Evolutionary conservation across 2,888 invertebrate genomes (phyloP).

Genomic region (Eretmocerus hayati): DNA sequence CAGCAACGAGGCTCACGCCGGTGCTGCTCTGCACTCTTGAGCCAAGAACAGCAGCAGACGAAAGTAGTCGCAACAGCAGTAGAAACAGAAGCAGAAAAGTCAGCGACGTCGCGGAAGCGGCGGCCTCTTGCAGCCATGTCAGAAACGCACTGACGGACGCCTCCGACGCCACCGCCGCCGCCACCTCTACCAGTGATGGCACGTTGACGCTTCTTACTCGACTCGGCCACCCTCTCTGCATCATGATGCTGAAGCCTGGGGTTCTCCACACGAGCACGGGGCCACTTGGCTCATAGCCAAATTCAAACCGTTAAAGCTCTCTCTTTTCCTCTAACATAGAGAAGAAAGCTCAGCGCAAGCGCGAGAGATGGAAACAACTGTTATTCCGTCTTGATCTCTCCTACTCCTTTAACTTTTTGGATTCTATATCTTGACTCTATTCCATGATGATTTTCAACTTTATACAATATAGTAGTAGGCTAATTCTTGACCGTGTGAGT

Average conservation of each 20-base stretch:
- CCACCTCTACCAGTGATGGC: too few species aligned
- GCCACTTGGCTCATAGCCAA: slow-evolving; percentile 32
- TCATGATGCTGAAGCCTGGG: too few species aligned
- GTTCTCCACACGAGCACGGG: too few species aligned
- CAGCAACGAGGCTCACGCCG: too few species aligned
- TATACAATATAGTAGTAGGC: too few species aligned
- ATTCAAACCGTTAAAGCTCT: slow-evolving; percentile 28
- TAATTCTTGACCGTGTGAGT: too few species aligned
- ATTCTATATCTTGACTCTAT: too few species aligned
- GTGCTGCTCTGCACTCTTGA: too few species aligned
- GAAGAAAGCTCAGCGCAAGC: slow-evolving; percentile 4
- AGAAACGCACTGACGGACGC: slow-evolving; percentile 46
- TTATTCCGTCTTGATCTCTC: neutral
- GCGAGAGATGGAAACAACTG: slow-evolving; percentile 15
- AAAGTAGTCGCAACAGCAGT: neutral
- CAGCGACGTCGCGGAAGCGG: slow-evolving; percentile 42
- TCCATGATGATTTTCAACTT: too few species aligned
- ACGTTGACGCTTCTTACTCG: slow-evolving; percentile 37
- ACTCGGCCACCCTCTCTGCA: slow-evolving; percentile 44
- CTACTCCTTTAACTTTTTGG: neutral
- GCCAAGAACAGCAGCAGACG: neutral
- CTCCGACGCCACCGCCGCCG: slow-evolving; percentile 45
- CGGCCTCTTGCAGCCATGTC: slow-evolving; percentile 44
- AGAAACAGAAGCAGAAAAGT: slow-evolving; percentile 31
- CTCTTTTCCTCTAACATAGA: slow-evolving; percentile 13